These are phyloP conservation scores for Tipula vernalis DNA, from an alignment of 2,888 invertebrate species.

Conservation along the genomic window DNA sequence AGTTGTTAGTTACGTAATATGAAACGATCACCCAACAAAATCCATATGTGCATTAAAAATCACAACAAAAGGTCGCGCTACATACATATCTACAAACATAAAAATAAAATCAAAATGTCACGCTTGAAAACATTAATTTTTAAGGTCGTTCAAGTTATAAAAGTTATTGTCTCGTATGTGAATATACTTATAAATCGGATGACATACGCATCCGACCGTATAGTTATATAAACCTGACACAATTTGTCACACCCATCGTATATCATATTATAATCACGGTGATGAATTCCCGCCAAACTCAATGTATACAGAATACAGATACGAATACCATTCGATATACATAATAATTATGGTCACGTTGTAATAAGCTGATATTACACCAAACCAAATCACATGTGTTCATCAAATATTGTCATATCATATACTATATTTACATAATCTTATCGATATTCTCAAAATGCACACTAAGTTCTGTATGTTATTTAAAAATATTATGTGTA, in stretches of 20 bases:
- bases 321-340: not conserved
- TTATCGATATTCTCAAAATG: not conserved
- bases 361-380: not conserved
- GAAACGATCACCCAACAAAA: not conserved
- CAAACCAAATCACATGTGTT: not conserved
- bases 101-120: not conserved
- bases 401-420: not conserved
- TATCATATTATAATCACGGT: not conserved
- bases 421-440: not conserved
- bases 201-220: not conserved
- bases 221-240: not conserved
- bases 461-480: not conserved
- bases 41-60: not conserved
- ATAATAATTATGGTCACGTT: not conserved
- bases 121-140: not conserved
- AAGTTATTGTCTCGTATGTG: not conserved
- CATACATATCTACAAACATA: not conserved
- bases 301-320: not conserved
- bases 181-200: not conserved
- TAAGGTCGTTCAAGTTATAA: not conserved
- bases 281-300: not conserved
- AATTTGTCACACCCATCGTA: not conserved
- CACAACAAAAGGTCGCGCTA: not conserved
- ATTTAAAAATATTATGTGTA: not conserved
- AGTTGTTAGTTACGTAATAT: not conserved